Base-by-base conservation (phyloP, 2,888 invertebrate genomes). In the Celastrina argiolus region DNA sequence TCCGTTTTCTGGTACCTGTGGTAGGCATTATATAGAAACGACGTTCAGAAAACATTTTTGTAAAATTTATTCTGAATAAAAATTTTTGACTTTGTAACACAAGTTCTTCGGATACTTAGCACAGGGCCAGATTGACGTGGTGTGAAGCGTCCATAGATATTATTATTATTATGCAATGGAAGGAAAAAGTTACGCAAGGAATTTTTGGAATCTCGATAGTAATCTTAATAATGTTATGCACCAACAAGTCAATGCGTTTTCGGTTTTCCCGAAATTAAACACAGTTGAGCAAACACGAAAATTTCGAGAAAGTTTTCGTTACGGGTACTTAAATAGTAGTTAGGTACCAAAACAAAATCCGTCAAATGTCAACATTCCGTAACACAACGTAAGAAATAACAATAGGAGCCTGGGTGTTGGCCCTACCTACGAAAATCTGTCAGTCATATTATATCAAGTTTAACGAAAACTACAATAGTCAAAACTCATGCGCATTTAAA, bases 251-350 rank as follows among this genome's bases (percentile, higher is more conserved):
- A 22, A 51, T 26, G 14, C 51, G 22, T 26, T 51, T 51, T 51
- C 22, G 26, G 51, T 12, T 51, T 51, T 51, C 22, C 51, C 51
- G 1, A 51, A 51, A 51, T 51, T 51, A 12, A 51, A 12, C 22
- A 26, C 51, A 51, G 22, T 51, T 26, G 22, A 22, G 51, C 22
- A 51, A 51, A 51, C 51, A 51, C 51, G 51, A 51, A 51, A 51
- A 51, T 51, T 51, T 51, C 51, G 51, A 51, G 67, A 65, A 66
- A 65, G 63, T 66, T 31, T 64, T 51, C 12, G 51, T 51, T 22
- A 51, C 51, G 51, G 51, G 22, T 51, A 36, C 36, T 7, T 12
- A 12, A 36, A 36, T 10, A 36, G 36, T 36, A n/a, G n/a, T n/a
- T n/a, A n/a, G n/a, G n/a, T n/a, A n/a, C 36, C 36, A 36, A 51